Conservation (phyloP, 2,888 invertebrate species). For the Eupithecia dodoneata region DNA sequence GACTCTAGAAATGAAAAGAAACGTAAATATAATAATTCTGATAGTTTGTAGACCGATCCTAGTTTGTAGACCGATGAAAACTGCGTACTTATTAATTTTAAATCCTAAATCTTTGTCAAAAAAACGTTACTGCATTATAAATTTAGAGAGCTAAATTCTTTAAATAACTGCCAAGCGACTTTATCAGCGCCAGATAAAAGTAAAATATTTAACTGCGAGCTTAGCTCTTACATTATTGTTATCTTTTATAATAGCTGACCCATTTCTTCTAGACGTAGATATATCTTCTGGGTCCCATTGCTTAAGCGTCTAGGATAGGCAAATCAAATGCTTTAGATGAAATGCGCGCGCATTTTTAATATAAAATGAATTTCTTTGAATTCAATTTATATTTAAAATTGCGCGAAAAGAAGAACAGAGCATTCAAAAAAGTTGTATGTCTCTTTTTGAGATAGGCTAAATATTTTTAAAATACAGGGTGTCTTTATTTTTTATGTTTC, state of each 20-base stretch:
- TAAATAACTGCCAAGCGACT: not conserved
- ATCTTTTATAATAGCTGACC: conserved; percentile 7
- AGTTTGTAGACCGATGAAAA: too few relatives aligned
- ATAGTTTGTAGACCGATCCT: too few relatives aligned
- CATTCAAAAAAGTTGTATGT: too few relatives aligned
- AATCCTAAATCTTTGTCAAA: not conserved
- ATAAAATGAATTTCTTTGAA: too few relatives aligned
- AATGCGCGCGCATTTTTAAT: not conserved
- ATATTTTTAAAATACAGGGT: too few relatives aligned
- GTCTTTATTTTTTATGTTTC: too few relatives aligned
- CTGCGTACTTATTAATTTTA: too few relatives aligned
- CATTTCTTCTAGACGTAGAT: conserved; percentile 9
- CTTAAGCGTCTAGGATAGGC: not conserved
- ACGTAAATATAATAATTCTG: too few relatives aligned
- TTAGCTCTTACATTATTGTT: conserved; percentile 2
- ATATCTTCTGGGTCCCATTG: conserved; percentile 5
- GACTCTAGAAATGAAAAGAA: too few relatives aligned
- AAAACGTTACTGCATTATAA: not conserved
- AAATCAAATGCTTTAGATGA: not conserved
- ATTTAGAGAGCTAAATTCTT: not conserved
- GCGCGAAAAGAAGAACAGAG: too few relatives aligned
- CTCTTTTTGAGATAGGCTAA: too few relatives aligned
- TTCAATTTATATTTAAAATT: too few relatives aligned
- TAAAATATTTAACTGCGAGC: conserved; percentile 15
- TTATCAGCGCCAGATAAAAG: conserved; percentile 10